These are phyloP conservation scores for Pseudomyrmex flavicornis DNA, from an alignment of 1,140 invertebrate species.

Conservation along the genomic window DNA sequence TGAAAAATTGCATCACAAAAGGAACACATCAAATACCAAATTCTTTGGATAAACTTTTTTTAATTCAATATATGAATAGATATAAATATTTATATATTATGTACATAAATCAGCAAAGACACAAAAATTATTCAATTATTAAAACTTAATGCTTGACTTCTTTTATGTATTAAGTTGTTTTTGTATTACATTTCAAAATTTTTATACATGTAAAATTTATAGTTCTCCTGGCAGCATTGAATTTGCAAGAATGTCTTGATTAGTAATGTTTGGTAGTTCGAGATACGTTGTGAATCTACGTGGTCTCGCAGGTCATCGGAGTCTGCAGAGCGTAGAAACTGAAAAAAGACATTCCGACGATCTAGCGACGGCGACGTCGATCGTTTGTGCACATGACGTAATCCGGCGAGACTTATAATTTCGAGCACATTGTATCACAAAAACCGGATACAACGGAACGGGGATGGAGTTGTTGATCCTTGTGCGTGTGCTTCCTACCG, in stretches of 20 bases:
- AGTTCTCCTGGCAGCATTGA: constrained; percentile 54
- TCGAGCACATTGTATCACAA: constrained; percentile 69
- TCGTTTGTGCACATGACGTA: constrained; percentile 57
- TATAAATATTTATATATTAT: too few relatives aligned
- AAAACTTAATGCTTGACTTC: too few relatives aligned
- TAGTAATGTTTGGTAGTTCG: constrained; percentile 73
- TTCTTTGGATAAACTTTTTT: too few relatives aligned
- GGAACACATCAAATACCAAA: too few relatives aligned
- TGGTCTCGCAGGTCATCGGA: constrained; percentile 38
- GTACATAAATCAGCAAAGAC: too few relatives aligned
- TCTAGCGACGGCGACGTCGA: constrained; percentile 34
- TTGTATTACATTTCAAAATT: too few relatives aligned
- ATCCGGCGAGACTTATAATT: constrained; percentile 20
- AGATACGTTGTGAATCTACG: constrained; percentile 61
- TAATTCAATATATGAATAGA: too few relatives aligned
- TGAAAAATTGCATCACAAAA: neutral
- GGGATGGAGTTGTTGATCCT: constrained; percentile 63
- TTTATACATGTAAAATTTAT: too few relatives aligned
- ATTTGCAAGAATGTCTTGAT: constrained; percentile 60
- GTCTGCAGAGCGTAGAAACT: neutral
- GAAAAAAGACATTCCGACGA: constrained; percentile 15
- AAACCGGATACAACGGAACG: constrained; percentile 67
- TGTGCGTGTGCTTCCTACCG: constrained; percentile 71
- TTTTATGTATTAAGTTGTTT: too few relatives aligned
- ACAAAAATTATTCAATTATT: too few relatives aligned